These are phyloP conservation scores for Sternarchorhynchus goeldii DNA, from an alignment of 2,797 vertebrate genomes.

Conservation along the genomic window DNA sequence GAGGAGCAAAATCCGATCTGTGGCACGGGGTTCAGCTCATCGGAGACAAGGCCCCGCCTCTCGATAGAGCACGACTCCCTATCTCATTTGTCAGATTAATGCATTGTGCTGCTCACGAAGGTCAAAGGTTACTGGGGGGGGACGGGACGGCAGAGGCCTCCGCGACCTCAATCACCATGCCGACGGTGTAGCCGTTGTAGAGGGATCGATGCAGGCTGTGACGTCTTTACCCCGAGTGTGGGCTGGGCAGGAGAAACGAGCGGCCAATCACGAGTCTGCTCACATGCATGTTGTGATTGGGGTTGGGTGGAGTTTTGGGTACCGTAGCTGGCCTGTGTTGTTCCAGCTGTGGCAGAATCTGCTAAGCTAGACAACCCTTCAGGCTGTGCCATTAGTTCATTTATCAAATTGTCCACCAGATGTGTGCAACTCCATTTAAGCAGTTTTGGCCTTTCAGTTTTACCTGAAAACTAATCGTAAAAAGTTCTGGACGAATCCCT, in stretches of 20 bases:
- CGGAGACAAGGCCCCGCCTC: conserved; percentile 4
- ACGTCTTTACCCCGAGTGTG: conserved; percentile 4
- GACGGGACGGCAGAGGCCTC: conserved; percentile 58
- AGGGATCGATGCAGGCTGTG: conserved; percentile 66
- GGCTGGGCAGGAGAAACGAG: conserved; percentile 30
- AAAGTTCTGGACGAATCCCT: no score
- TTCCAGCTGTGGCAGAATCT: no score
- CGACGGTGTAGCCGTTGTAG: conserved; percentile 59
- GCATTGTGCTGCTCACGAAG: conserved; percentile 62
- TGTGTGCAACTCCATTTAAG: no score
- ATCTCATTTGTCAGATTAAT: conserved; percentile 60
- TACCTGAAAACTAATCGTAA: no score
- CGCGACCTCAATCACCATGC: conserved; percentile 71
- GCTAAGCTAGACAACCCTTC: no score
- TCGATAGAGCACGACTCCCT: conserved; percentile 57
- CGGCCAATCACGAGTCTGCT: conserved; percentile 17
- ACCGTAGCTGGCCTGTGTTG: not conserved
- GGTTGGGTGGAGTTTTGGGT: not conserved
- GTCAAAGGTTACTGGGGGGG: conserved; percentile 54
- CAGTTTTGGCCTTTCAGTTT: no score
- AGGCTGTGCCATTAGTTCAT: no score
- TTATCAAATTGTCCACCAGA: no score
- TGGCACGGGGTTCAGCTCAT: conserved; percentile 52
- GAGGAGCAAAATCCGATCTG: conserved; percentile 55
- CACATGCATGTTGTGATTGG: conserved; percentile 17